Evolutionary conservation across 2,888 invertebrate species (phyloP), one percentile per base, ranked within the genome.

Genomic region (Ochropleura leucogaster): DNA sequence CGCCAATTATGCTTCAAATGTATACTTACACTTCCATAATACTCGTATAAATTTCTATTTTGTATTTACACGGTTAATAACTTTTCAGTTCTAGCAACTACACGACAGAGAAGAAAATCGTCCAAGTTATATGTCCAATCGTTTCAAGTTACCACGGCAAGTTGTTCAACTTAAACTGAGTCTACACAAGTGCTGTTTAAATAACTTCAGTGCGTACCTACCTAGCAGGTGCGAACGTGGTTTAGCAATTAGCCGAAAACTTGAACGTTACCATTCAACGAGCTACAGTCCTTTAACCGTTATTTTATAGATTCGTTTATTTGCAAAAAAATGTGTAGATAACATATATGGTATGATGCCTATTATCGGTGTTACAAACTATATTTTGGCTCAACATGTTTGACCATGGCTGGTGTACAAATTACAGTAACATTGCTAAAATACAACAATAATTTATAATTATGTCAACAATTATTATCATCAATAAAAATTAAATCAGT

Each of bases 211-310:
- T 40, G 59, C 16, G 59, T 49, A 20, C 30, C 30, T 30, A 30
- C 30, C n/a, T 4, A 47, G 46, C 57, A 76, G 79, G 80, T 85
- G 76, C 69, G 57, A 80, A 79, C 47, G 42, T n/a, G 68, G 51
- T 30, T 71, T 76, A 73, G 69, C 70, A 76, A 83, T 83, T 75
- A 84, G 8, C 18, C 49, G 46, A 16, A 57, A 68, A 30, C 59
- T 67, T 59, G 40, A 49, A 74, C 68, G 63, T 79, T 51, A 1
- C n/a, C 40, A 9, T n/a, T n/a, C 53, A n/a, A 53, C n/a, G 3
- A n/a, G n/a, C n/a, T 18, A 57, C 3, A 14, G 16, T 16, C 8
- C 16, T 59, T 59, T 8, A 40, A 40, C 30, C 57, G 8, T 16
- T 16, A 59, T 59, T 40, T 59, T 30, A 30, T 30, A 30, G 30